Evolutionary conservation across 2,797 vertebrate species (phyloP), one percentile per base, ranked within the genome.

Genomic region (Atherinosoma microstoma): DNA sequence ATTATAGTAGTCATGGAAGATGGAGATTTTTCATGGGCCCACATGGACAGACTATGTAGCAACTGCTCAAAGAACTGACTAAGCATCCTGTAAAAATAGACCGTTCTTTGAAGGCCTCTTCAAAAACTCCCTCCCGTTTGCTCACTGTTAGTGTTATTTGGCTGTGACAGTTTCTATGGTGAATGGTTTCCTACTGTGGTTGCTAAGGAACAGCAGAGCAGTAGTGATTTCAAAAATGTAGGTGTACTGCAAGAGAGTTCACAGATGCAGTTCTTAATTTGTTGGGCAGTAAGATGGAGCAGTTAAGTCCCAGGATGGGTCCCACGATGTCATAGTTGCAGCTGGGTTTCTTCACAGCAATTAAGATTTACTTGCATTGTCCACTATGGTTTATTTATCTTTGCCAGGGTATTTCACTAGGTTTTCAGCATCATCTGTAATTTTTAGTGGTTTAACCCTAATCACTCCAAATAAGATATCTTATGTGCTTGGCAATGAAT

Each of bases 121-220:
- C 70, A 83, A 76, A 82, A 84, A 77, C 70, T 62, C 49, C 40
- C 6, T 49, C 36, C 36, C 5, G 15, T 40, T 36, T 2, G 45
- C 22, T 36, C 24, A 11, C 16, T 45, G 30, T 27, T 42, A 6
- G n/a, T n/a, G 80, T 73, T 29, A 54, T 83, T 89, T 89, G 45
- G 3, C 92, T 80, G 49, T 58, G 40, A 68, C 80, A 71, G 94
- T 97, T 96, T 96, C 96, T 93, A 83, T 97, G 95, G 95, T 88
- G 94, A 97, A 89, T 87, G 91, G 80, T 95, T 96, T 94, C 93
- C 94, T 90, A 91, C 86, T 85, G 78, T 36, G 92, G 97, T 99
- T 98, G 97, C 97, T 96, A 96, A 94, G 98, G 83, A 97, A 96
- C 97, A 92, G 90, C 95, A 95, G 95, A 94, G 91, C 90, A 45